A percentile compares a stretch with the other conserved stretches of the same genome.
These are phyloP conservation scores for Lasioglossum baleicum DNA, from an alignment of 1,140 invertebrate genomes.

Conservation along the genomic window DNA sequence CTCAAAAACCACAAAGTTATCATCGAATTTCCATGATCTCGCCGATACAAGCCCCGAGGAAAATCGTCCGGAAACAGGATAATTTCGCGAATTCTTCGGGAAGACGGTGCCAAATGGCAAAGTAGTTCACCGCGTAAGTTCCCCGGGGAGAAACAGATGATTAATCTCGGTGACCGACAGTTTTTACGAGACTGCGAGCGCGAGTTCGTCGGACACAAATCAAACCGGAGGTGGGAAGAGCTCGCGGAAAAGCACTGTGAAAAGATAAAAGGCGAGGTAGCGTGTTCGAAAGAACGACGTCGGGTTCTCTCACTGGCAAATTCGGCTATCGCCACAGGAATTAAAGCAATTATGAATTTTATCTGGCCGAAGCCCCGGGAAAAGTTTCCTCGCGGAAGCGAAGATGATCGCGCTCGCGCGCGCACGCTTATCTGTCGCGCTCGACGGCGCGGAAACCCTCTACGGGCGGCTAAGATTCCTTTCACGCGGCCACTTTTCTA, in stretches of 20 bases:
- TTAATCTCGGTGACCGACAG: too few species aligned
- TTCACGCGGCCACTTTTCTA: conserved; percentile 1
- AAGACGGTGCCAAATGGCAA: too few species aligned
- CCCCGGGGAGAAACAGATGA: too few species aligned
- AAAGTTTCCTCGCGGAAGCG: background rate
- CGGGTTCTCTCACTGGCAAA: background rate
- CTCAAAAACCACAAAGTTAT: too few species aligned
- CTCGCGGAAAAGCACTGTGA: background rate
- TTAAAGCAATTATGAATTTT: conserved; percentile 6
- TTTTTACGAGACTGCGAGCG: background rate
- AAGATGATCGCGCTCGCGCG: background rate
- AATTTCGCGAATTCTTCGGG: too few species aligned
- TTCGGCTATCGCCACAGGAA: background rate
- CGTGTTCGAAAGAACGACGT: background rate
- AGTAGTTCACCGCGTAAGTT: too few species aligned
- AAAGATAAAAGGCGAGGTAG: background rate
- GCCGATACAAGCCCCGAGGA: too few species aligned
- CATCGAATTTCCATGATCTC: too few species aligned
- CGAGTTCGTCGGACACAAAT: background rate
- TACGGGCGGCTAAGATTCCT: background rate
- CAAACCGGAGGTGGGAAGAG: background rate
- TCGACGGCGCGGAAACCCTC: conserved; percentile 3
- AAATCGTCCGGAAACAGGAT: too few species aligned
- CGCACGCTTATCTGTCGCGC: conserved; percentile 1
- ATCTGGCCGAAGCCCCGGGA: background rate